Evolutionary conservation across 2,888 invertebrate genomes (phyloP).

Genomic region (Platycheirus albimanus): DNA sequence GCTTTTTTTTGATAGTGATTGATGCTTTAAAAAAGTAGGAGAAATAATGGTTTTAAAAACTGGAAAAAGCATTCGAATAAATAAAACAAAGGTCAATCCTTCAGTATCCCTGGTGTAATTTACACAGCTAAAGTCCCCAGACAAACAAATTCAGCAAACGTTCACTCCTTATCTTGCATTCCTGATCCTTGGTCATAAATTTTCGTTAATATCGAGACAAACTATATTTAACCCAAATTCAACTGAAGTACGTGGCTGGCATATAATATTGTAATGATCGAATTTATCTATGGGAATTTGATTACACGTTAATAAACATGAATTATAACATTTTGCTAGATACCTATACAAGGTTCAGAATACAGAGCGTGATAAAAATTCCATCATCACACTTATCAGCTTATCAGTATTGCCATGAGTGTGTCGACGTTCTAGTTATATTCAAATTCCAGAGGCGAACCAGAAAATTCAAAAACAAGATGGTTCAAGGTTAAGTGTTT

Average conservation of each 20-base stretch:
- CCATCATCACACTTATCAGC: too few species aligned
- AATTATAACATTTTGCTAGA: not conserved
- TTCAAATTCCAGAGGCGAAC: not conserved
- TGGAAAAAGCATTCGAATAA: too few species aligned
- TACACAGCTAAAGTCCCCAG: too few species aligned
- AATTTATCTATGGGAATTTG: constrained; percentile 8
- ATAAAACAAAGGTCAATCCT: too few species aligned
- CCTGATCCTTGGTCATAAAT: not conserved
- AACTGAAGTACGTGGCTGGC: not conserved
- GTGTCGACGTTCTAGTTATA: not conserved
- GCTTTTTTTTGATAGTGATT: too few species aligned
- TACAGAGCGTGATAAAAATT: not conserved
- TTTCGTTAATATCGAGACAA: not conserved
- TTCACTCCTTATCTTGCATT: not conserved
- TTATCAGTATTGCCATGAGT: not conserved
- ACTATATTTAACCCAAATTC: not conserved
- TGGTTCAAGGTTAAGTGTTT: constrained; percentile 47
- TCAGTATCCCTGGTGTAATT: too few species aligned
- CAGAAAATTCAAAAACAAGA: not conserved
- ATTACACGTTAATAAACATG: not conserved
- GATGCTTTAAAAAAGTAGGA: too few species aligned
- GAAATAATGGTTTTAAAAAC: too few species aligned
- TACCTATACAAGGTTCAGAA: not conserved
- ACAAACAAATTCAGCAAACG: too few species aligned
- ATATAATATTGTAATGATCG: too few species aligned